Evolutionary conservation across 2,888 invertebrate genomes (phyloP).

Genomic region (Allacma fusca): DNA sequence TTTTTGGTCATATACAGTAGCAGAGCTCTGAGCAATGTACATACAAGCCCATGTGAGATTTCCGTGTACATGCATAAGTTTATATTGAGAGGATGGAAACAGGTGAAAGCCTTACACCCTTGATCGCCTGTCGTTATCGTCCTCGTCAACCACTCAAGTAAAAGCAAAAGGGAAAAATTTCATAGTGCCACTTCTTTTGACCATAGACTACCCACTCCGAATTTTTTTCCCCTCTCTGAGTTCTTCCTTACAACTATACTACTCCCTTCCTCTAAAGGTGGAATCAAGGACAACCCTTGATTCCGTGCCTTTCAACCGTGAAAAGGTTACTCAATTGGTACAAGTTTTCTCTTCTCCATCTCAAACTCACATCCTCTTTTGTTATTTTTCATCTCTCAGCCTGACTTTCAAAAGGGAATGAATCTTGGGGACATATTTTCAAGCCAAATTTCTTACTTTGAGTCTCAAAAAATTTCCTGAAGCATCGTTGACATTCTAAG

Average conservation of each 20-base stretch:
- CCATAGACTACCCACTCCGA: slow-evolving; percentile 8
- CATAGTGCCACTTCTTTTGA: slow-evolving; percentile 13
- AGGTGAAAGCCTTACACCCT: slow-evolving; percentile 6
- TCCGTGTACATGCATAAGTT: not conserved
- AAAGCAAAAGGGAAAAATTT: slow-evolving; percentile 24
- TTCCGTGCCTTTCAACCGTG: slow-evolving; percentile 17
- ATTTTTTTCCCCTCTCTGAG: slow-evolving; percentile 6
- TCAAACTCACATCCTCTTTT: not conserved
- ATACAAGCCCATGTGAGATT: too few species aligned
- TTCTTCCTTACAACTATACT: not conserved
- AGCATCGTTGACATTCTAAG: too few species aligned
- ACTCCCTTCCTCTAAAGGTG: not conserved
- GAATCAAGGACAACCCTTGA: slow-evolving; percentile 8
- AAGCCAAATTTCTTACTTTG: not conserved
- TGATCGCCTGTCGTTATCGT: slow-evolving; percentile 6
- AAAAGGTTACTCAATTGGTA: slow-evolving; percentile 33
- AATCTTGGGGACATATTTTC: not conserved
- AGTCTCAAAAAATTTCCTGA: not conserved
- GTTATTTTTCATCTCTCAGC: not conserved
- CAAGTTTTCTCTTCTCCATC: slow-evolving; percentile 19
- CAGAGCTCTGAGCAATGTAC: too few species aligned
- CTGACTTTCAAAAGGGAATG: not conserved
- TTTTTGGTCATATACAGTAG: too few species aligned
- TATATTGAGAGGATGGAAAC: not conserved
- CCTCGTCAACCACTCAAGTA: slow-evolving; percentile 20